Base-by-base conservation (phyloP, 2,888 invertebrate genomes). In the Drosophila recens region DNA sequence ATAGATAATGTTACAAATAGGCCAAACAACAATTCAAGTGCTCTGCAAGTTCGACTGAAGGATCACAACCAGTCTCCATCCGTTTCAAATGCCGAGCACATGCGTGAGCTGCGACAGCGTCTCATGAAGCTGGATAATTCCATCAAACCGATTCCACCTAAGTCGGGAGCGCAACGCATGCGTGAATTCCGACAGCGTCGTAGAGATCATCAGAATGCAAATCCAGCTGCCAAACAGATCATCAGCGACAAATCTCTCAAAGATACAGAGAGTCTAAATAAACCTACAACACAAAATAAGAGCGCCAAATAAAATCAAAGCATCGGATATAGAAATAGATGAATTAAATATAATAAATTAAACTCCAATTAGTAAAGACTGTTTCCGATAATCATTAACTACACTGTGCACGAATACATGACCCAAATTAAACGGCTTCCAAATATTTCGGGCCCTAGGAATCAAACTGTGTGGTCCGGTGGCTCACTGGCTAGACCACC, bases 81-180 rank as follows among this genome's bases (percentile, higher is more conserved):
- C 9, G 15, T 15, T 15, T 27, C 36, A 1, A 49, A 9, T 36
- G 17, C 58, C 5, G 30, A 72, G 9, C 72, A 34, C 1, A 72
- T 72, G 73, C 54, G 45, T 0, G 51, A 72, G 4, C 43, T 72
- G 10, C 73, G 73, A 0, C 58, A 59, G 40, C 72, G 67, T 33
- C 59, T 72, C 0, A 66, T 67, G 36, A 72, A 72, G 3, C 33
- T 72, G 10, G 71, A 59, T 1, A 17, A 34, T 8, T 20, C 15
- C 5, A n/a, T 4, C 8, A 27, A 10, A 5, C 6, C 15, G 1
- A 6, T 4, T 34, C 13, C 51, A 36, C 51, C 36, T 15, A 51
- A 51, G 27, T 23, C 43, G 3, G 20, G 51, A 52, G 61, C 61
- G 4, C 51, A 61, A 34, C 52, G 61, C 9, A 61, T 61, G 61